Evolutionary conservation across 2,797 vertebrate genomes (phyloP), one percentile per base, ranked within the genome.

Genomic region (Nasua narica): DNA sequence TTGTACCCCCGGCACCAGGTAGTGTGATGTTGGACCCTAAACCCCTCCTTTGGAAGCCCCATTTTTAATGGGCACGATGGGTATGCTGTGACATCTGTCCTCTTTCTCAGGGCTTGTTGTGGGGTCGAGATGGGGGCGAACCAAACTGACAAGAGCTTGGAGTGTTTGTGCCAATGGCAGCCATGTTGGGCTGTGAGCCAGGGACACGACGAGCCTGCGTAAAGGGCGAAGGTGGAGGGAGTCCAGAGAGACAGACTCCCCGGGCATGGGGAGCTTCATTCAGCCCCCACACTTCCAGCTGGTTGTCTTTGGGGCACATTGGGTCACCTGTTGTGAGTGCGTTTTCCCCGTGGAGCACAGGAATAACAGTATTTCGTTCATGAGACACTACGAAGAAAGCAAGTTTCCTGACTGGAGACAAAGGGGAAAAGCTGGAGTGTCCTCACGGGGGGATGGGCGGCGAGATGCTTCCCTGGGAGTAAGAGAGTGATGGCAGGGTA

Each of bases 361-460:
- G 62, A 12, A 29, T 4, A 23, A 35, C 7, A 6, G 0, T 37
- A 32, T 37, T 16, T 65, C 37, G 40, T 40, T 54, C 43, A 18
- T 27, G 40, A 60, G 29, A 32, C 7, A 7, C 6, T 23, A 7
- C 5, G 18, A 86, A 52, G 60, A 87, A 40, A 54, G 2, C 29
- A 21, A 5, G 15, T 32, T n/a, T 35, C 43, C 77, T n/a, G 25
- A 43, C 27, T 14, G 87, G 72, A 79, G 77, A 67, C 2, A 0
- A 50, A n/a, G 18, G 40, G 48, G 58, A 50, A 50, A 79, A 12
- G 56, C 3, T 27, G 18, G 62, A 58, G 50, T 32, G 18, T 18
- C 25, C 9, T 27, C 40, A 7, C 10, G 35, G 15, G 43, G 35
- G 14, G 23, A 2, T 15, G 18, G 0, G 0, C 0, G 16, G 43